A percentile compares a stretch with the other conserved stretches of the same genome.
phyloP scores from a whole-genome alignment of 2,797 vertebrate species.

The Phoeniculus purpureus region DNA sequence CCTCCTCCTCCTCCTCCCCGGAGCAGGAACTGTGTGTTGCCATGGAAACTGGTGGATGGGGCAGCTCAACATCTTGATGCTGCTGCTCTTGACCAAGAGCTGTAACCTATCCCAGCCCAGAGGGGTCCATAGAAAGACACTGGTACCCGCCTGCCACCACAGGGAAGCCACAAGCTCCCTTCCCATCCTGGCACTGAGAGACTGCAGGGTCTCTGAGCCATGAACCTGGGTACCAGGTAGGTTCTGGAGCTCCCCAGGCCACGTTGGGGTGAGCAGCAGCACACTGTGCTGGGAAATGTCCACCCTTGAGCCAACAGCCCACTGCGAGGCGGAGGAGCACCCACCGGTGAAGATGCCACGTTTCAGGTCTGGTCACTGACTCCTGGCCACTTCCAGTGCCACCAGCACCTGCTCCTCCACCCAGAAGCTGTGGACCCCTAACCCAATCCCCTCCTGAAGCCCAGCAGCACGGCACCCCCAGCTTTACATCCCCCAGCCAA shows the following conservation, averaged over 20 bases:
- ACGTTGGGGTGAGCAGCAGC: neutral
- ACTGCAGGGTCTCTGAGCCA: neutral
- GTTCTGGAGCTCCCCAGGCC: neutral
- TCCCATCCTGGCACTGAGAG: neutral
- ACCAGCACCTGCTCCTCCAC: too few species aligned
- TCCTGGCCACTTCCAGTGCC: too few species aligned
- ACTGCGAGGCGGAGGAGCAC: neutral
- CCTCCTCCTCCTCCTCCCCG: neutral
- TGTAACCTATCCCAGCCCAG: neutral
- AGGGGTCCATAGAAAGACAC: neutral
- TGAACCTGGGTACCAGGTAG: fast-evolving
- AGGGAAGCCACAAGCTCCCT: too few species aligned
- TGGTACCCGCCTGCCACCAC: too few species aligned
- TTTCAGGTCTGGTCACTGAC: neutral
- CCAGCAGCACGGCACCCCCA: fast-evolving
- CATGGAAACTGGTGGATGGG: conserved; percentile 17
- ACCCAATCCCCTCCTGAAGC: fast-evolving
- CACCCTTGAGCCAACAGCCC: neutral
- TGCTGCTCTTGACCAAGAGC: neutral
- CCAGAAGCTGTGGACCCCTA: neutral
- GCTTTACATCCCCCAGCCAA: neutral
- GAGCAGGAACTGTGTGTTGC: neutral
- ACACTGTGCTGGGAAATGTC: neutral
- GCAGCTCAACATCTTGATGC: neutral
- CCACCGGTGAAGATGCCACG: fast-evolving